Base-by-base conservation (phyloP, 2,113 vertebrate genomes). In the Scortum barcoo region DNA sequence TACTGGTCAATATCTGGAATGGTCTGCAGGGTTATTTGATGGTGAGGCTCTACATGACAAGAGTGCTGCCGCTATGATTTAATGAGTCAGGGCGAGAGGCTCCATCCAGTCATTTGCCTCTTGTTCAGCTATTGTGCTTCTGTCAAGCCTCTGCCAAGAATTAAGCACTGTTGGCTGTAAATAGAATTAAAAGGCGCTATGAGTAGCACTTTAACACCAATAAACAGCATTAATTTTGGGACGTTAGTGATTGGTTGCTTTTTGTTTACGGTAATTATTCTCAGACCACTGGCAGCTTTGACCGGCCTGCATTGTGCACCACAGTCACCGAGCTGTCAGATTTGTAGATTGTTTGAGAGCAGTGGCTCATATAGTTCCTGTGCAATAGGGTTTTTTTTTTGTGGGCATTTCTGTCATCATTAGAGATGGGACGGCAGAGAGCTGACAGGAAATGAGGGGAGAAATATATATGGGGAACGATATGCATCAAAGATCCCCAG, bases 21-120 rank as follows among this genome's bases (percentile, higher is more conserved):
- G 24, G 72, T 83, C 42, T 71, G 61, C 61, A 6, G 70, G 73
- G 24, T 72, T 82, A 66, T 86, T 80, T 80, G 72, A 76, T 76
- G 53, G 40, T 12, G 4, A 50, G 71, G 46, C 73, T 75, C 46
- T 28, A 83, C 61, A 28, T 53, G 56, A 72, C 36, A 50, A 58
- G 63, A 78, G 33, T 22, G 0, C 24, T 2, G 26, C 72, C 68
- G 69, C 70, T 77, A 42, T 78, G 81, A 81, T 90, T 88, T 79
- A 87, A 86, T 83, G 86, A 89, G 84, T 26, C 24, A 22, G 51
- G 60, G 51, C 42, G 50, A 83, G 46, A 76, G 26, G 36, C 42
- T 54, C 44, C 48, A 57, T 44, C 28, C 12, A 36, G 19, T 70
- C 42, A 19, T 60, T 76, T 16, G 46, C 82, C 53, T 79, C 54